Evolutionary conservation across 2,797 vertebrate species (phyloP).

Genomic region (Amblyraja radiata): DNA sequence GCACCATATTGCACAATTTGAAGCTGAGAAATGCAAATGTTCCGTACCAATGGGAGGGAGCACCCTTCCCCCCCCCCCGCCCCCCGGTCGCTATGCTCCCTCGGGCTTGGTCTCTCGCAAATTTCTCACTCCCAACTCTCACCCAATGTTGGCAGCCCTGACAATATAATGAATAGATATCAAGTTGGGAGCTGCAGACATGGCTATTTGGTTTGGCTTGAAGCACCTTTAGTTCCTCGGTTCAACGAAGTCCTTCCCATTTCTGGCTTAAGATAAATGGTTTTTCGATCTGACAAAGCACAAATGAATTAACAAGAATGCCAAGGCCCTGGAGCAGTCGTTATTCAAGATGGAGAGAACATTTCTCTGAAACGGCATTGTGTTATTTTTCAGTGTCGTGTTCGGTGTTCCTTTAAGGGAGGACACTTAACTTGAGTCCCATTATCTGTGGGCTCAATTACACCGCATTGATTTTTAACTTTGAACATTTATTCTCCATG

Average conservation of each 20-base stretch:
- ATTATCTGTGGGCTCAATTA: neutral
- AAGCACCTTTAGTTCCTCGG: neutral
- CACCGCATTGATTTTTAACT: neutral
- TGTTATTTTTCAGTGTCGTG: conserved; percentile 4
- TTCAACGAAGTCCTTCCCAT: neutral
- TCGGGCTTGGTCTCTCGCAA: no score
- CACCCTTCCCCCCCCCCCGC: no score
- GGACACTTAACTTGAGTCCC: neutral
- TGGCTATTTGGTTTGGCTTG: neutral
- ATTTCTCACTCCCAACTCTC: no score
- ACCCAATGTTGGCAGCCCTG: no score
- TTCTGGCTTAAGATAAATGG: neutral
- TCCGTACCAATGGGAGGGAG: no score
- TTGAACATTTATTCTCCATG: neutral
- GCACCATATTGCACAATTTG: no score
- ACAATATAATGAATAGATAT: no score
- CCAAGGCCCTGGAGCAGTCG: neutral
- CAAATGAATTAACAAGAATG: neutral
- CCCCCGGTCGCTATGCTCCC: no score
- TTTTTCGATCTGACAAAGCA: neutral
- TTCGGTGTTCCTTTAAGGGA: neutral
- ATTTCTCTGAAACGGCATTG: neutral
- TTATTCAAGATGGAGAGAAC: neutral
- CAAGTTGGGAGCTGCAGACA: neutral
- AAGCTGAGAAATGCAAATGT: no score